Evolutionary conservation across 1,140 invertebrate genomes (phyloP).

Genomic region (Aphelenchoides fujianensis): DNA sequence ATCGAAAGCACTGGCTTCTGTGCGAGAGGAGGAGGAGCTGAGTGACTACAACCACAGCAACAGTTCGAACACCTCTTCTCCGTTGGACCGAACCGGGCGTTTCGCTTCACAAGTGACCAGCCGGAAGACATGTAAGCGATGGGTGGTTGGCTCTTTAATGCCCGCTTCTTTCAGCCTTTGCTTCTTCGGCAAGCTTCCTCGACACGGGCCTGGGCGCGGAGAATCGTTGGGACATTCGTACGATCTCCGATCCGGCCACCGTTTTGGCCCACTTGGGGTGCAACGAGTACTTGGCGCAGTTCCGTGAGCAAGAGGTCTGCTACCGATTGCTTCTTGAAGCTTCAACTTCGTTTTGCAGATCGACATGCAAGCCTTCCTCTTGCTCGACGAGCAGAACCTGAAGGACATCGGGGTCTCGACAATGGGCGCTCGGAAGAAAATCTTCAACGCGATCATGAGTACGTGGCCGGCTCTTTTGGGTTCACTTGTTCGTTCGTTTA

Average conservation of each 20-base stretch:
- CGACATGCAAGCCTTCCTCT: conserved; percentile 60
- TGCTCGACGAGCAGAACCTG: conserved; percentile 57
- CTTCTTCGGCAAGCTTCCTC: conserved; percentile 52
- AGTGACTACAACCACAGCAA: conserved; percentile 40
- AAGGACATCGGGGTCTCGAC: conserved; percentile 59
- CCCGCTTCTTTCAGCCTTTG: conserved; percentile 38
- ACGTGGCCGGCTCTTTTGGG: neutral
- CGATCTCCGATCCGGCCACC: conserved; percentile 51
- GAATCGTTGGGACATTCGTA: conserved; percentile 52
- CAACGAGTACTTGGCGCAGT: conserved; percentile 53
- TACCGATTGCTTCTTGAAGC: neutral
- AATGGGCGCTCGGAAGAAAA: conserved; percentile 59
- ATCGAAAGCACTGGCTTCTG: conserved; percentile 35
- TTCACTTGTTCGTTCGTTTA: neutral
- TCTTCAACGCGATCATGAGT: conserved; percentile 58
- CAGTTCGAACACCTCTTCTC: conserved; percentile 30
- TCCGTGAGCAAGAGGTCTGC: conserved; percentile 33
- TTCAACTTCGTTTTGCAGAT: conserved; percentile 43
- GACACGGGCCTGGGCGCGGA: conserved; percentile 37
- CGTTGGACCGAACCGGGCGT: conserved; percentile 12
- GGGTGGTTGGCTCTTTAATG: conserved; percentile 3
- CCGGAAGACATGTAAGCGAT: neutral
- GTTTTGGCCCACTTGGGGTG: conserved; percentile 58
- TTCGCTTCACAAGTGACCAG: neutral
- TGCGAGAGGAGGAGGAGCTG: conserved; percentile 40